Percentiles rank a stretch among this genome's conserved stretches.
phyloP scores from a whole-genome alignment of 2,113 vertebrate species.

The Hemicordylus capensis region DNA sequence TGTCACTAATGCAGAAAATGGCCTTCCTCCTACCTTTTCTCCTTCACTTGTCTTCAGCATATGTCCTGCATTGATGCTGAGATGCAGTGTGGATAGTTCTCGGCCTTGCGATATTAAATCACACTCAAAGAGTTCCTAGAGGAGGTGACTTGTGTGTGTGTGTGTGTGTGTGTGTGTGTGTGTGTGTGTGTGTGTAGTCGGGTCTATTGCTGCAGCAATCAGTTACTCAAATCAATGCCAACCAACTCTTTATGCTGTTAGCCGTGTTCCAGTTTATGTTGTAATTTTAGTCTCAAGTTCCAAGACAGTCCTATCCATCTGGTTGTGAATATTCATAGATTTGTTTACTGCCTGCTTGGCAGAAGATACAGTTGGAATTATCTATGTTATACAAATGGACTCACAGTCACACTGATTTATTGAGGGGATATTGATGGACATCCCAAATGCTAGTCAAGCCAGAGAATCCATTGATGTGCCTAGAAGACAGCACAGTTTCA shows the following conservation, averaged over 20 bases:
- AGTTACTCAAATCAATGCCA: background rate
- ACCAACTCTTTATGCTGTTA: background rate
- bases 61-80: background rate
- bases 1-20: background rate
- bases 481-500: background rate
- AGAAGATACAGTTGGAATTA: slow-evolving; percentile 31
- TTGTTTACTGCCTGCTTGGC: slow-evolving; percentile 34
- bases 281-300: slow-evolving; percentile 39
- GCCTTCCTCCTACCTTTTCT: background rate
- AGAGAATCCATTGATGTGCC: background rate
- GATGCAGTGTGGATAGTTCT: too few species aligned
- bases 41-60: background rate
- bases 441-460: slow-evolving; percentile 26
- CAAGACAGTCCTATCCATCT: background rate
- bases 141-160: background rate
- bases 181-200: too few species aligned
- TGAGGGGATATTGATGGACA: background rate
- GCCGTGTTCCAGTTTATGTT: background rate
- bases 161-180: too few species aligned
- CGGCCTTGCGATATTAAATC: background rate
- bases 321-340: slow-evolving; percentile 4
- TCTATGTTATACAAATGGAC: slow-evolving; percentile 6
- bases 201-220: background rate
- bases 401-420: slow-evolving; percentile 19
- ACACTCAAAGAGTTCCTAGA: background rate